Percentiles rank a stretch among this genome's conserved stretches.
Conservation (phyloP, 2,113 vertebrate species). For the rabbit (Oryctolagus cuniculus) region mOryCun1.1 NC_091452.1:4374001-4374500, state of each 20-base stretch:
- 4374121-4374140: neutral
- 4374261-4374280: too few relatives aligned
- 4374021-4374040: too few relatives aligned
- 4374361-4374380: neutral
- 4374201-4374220: neutral
- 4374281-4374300: neutral
- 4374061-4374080: neutral
- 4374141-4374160: too few relatives aligned
- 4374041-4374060: too few relatives aligned
- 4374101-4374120: too few relatives aligned
- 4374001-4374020: too few relatives aligned
- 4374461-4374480: neutral
- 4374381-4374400: too few relatives aligned
- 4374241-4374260: too few relatives aligned
- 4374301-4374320: neutral
- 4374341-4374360: neutral
- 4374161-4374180: accelerated
- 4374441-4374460: neutral
- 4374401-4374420: too few relatives aligned
- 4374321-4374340: neutral
- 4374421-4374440: neutral
- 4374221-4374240: too few relatives aligned
- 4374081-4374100: neutral
- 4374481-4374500: too few relatives aligned
- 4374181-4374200: too few relatives aligned